Evolutionary conservation across 2,797 vertebrate genomes (phyloP).

Genomic region (Remorina albescens): DNA sequence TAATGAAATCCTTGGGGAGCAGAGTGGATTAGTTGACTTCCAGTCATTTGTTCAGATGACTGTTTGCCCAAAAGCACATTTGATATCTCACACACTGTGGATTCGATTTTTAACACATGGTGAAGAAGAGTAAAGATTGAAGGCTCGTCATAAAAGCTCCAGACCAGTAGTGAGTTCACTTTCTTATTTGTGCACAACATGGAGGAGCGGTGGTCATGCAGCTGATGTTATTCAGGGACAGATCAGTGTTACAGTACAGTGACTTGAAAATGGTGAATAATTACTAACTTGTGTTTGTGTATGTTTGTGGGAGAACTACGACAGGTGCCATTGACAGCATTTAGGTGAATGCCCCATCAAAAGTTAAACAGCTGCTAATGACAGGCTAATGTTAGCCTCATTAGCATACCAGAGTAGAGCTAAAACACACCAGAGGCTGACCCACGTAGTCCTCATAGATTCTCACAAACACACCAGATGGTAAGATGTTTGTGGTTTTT

Average conservation of each 20-base stretch:
- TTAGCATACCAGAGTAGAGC: slow-evolving; percentile 39
- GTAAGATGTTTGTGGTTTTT: no score
- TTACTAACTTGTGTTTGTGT: neutral
- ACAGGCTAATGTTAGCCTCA: slow-evolving; percentile 57
- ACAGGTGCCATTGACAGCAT: slow-evolving; percentile 47
- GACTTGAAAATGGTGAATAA: neutral
- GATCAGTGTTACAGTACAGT: neutral
- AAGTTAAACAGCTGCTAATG: slow-evolving; percentile 53
- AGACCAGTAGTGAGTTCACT: neutral
- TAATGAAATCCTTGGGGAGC: slow-evolving; percentile 42
- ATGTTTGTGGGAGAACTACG: neutral
- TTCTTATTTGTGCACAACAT: neutral
- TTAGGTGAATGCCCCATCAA: slow-evolving; percentile 1
- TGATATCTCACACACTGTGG: neutral
- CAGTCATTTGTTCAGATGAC: slow-evolving; percentile 33
- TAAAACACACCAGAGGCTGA: slow-evolving; percentile 26
- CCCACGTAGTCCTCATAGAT: neutral
- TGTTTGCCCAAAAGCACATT: slow-evolving; percentile 28
- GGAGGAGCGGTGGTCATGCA: neutral
- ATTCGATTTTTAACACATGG: slow-evolving; percentile 26
- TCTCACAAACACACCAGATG: no score
- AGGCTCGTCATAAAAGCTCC: neutral
- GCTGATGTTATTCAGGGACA: neutral
- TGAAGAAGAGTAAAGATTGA: neutral
- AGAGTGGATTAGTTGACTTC: slow-evolving; percentile 24